phyloP scores from a whole-genome alignment of 2,113 vertebrate genomes.

The Synchiropus splendidus region DNA sequence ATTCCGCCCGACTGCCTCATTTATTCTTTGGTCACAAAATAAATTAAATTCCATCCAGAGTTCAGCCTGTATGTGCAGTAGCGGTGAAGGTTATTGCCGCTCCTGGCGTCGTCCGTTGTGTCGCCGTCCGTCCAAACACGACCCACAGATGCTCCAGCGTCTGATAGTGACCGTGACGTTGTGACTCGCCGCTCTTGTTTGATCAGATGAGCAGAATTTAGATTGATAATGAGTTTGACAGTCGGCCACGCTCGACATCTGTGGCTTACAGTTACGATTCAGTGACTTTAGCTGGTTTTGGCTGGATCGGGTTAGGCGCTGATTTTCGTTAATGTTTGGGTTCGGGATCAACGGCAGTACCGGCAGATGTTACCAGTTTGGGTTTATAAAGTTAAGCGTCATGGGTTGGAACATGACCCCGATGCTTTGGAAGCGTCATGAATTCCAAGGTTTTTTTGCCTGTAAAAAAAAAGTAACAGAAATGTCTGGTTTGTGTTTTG shows the following conservation, averaged over 20 bases:
- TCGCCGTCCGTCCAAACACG: conserved; percentile 16
- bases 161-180: conserved; percentile 34
- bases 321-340: conserved; percentile 47
- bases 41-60: neutral
- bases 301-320: conserved; percentile 20
- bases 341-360: conserved; percentile 44
- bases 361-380: conserved; percentile 40
- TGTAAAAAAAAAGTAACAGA: too few relatives aligned
- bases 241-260: conserved; percentile 38
- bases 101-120: conserved; percentile 15
- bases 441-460: too few relatives aligned
- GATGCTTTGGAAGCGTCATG: too few relatives aligned
- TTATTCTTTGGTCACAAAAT: too few relatives aligned
- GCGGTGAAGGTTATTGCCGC: conserved; percentile 3
- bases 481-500: too few relatives aligned
- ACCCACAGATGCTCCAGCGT: conserved; percentile 26
- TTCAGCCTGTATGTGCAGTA: too few relatives aligned
- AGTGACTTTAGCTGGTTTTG: conserved; percentile 33
- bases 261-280: conserved; percentile 34
- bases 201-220: conserved; percentile 50
- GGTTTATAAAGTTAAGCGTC: conserved; percentile 25
- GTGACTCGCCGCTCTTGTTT: conserved; percentile 43
- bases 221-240: conserved; percentile 50
- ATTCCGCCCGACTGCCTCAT: too few relatives aligned
- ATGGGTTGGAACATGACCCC: too few relatives aligned